Percentiles rank a stretch among this genome's conserved stretches.
Evolutionary conservation across 2,797 vertebrate genomes (phyloP).

Genomic region (Oophaga sylvatica): DNA sequence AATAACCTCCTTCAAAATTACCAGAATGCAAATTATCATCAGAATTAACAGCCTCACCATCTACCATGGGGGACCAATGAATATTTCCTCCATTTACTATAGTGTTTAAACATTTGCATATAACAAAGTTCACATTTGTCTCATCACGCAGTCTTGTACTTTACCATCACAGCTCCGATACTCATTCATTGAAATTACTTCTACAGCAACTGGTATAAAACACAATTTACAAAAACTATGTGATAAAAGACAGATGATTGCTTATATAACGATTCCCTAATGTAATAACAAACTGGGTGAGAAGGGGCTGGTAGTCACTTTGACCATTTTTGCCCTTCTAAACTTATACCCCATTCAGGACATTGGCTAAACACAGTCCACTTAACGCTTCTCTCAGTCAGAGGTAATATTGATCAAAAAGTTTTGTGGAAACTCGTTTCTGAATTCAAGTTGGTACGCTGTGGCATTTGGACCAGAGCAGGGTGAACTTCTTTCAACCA

Average conservation of each 20-base stretch:
- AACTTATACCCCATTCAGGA: no score
- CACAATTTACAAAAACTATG: neutral
- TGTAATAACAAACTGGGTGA: neutral
- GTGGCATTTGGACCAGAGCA: no score
- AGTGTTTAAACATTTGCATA: slow-evolving; percentile 28
- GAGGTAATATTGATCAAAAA: no score
- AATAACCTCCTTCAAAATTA: slow-evolving; percentile 43
- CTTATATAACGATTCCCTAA: neutral
- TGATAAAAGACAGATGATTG: neutral
- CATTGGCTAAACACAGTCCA: no score
- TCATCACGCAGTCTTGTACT: neutral
- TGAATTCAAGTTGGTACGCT: no score
- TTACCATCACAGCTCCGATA: neutral
- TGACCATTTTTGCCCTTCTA: no score
- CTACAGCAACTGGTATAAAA: neutral
- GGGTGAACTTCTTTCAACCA: no score
- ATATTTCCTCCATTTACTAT: slow-evolving; percentile 50
- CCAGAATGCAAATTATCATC: slow-evolving; percentile 54
- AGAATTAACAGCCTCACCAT: slow-evolving; percentile 45
- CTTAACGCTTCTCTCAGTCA: no score
- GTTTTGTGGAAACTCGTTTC: no score
- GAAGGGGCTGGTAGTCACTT: neutral
- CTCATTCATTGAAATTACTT: neutral
- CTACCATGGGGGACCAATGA: slow-evolving; percentile 23
- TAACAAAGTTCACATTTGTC: slow-evolving; percentile 44